These are phyloP conservation scores for Pantherophis guttatus DNA, from an alignment of 2,113 vertebrate species.

Conservation along the genomic window DNA sequence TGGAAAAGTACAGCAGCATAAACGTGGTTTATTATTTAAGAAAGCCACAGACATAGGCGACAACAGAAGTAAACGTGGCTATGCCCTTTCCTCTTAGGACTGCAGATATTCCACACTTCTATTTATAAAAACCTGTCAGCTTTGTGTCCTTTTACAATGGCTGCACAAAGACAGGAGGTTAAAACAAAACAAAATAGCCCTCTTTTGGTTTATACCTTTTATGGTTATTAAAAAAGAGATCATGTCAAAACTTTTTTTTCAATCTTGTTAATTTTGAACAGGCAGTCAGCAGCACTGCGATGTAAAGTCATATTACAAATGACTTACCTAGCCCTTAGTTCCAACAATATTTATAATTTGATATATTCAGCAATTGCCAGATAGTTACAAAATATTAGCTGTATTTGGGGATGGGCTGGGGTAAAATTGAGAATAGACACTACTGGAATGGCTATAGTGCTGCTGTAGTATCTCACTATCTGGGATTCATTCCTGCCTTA, in stretches of 20 bases:
- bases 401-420: neutral
- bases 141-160: neutral
- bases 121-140: slow-evolving; percentile 40
- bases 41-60: neutral
- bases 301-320: slow-evolving; percentile 28
- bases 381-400: neutral
- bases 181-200: slow-evolving; percentile 7
- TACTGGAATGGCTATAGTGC: neutral
- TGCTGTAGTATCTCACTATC: neutral
- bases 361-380: slow-evolving; percentile 1
- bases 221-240: slow-evolving; percentile 36
- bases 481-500: neutral
- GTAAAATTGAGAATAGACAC: neutral
- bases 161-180: neutral
- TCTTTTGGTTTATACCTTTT: slow-evolving; percentile 50
- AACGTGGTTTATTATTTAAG: slow-evolving; percentile 16
- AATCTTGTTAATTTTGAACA: neutral
- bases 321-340: slow-evolving; percentile 21
- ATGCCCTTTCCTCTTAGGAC: slow-evolving; percentile 36
- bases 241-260: fast-evolving
- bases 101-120: slow-evolving; percentile 23
- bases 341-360: neutral
- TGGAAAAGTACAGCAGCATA: neutral
- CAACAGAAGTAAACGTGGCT: slow-evolving; percentile 36
- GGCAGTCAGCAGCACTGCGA: neutral